Evolutionary conservation across 2,888 invertebrate species (phyloP), one percentile per base, ranked within the genome.

Genomic region (Latheticus oryzae): DNA sequence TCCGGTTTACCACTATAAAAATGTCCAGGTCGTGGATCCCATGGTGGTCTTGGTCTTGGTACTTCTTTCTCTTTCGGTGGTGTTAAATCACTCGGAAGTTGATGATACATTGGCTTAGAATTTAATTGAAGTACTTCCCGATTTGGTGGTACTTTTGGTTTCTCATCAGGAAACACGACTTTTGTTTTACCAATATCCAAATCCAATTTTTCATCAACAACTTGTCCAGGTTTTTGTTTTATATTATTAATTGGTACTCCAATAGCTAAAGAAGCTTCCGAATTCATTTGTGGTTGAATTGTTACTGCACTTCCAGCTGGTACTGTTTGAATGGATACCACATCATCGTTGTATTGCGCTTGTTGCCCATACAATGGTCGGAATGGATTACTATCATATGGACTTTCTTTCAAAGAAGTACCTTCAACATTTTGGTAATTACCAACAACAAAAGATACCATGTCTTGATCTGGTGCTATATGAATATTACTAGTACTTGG

Each of bases 401-500:
- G 78, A 16, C 80, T 80, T 57, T 84, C 82, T 51, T 83, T 82
- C 17, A 82, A 73, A 0, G 82, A 77, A 1, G 78, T 79, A 0
- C 81, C 84, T 17, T 79, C 80, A 0, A 86, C 84, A 53, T 83
- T 83, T 66, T 87, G 86, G 52, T 85, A 83, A 64, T 86, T 84
- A 2, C 86, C 86, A 1, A 87, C 78, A 0, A 87, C 85, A 68
- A 87, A 87, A 0, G 85, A 83, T 0, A 86, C 85, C 0, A 84
- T 85, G 54, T 86, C 83, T 69, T 87, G 86, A 43, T 84, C 84
- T 0, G 84, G 85, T 0, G 85, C 83, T 33, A 87, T 85, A 17
- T 84, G 82, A 16, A 87, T 82, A 57, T 85, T 87, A 62, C 84
- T 87, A n/a, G 84, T 83, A 63, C 84, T 84, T 3, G 85, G 83